These are phyloP conservation scores for Zaprionus davidi DNA, from an alignment of 1,140 invertebrate species.

Conservation along the genomic window DNA sequence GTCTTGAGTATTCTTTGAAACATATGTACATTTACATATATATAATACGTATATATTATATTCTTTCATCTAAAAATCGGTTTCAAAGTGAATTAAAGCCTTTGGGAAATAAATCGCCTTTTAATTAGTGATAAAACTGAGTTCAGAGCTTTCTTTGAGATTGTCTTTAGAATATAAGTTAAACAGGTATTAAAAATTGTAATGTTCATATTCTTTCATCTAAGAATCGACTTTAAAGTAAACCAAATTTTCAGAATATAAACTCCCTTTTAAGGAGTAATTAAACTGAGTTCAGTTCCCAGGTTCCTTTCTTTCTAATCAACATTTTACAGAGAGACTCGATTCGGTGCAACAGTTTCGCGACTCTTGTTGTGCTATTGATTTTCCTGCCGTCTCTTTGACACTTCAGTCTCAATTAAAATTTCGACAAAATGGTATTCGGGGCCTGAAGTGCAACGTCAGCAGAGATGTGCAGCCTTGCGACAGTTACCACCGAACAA, in stretches of 20 bases:
- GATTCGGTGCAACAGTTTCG: not conserved
- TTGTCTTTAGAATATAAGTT: no score
- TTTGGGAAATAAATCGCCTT: not conserved
- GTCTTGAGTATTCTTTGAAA: no score
- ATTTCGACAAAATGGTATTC: conserved; percentile 43
- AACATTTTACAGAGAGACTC: not conserved
- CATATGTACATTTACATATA: no score
- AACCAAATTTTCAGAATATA: no score
- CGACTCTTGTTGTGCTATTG: conserved; percentile 25
- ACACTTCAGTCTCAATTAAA: conserved; percentile 72
- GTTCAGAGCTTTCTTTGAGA: no score
- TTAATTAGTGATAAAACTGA: not conserved
- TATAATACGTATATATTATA: no score
- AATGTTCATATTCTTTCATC: no score
- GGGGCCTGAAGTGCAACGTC: conserved; percentile 56
- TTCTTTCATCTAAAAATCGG: no score
- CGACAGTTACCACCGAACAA: conserved; percentile 58
- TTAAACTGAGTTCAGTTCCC: not conserved
- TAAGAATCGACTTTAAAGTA: no score
- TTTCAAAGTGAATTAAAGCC: no score
- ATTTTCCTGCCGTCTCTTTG: conserved; percentile 49
- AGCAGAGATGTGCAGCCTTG: conserved; percentile 50
- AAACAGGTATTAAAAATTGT: no score
- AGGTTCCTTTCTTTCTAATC: not conserved
- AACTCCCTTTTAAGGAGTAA: not conserved